Conservation (phyloP, 1,140 invertebrate genomes). For the Pteromalus puparum region DNA sequence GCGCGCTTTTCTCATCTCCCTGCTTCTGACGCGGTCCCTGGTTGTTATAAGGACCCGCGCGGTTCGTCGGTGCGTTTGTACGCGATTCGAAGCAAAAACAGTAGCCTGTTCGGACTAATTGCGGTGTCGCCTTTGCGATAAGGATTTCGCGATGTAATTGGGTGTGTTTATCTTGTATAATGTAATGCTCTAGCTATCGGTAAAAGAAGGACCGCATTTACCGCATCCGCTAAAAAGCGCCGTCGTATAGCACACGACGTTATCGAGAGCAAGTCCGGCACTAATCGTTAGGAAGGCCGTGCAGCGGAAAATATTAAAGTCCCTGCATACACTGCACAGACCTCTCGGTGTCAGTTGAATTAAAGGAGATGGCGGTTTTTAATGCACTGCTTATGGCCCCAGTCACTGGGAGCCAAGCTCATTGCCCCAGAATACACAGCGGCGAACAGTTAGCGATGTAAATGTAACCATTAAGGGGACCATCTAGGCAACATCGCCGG, state of each 20-base stretch:
- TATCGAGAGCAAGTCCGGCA: too few relatives aligned
- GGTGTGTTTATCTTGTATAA: background rate
- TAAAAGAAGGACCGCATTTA: too few relatives aligned
- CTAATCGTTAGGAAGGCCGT: too few relatives aligned
- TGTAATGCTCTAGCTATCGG: background rate
- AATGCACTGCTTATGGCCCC: constrained; percentile 2
- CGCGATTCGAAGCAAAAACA: background rate
- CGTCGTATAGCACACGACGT: too few relatives aligned
- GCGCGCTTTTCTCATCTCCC: background rate
- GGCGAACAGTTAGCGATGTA: constrained; percentile 25
- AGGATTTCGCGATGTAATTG: background rate
- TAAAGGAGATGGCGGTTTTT: constrained; percentile 24
- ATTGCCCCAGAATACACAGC: background rate
- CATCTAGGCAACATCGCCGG: constrained; percentile 16
- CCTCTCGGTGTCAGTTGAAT: constrained; percentile 6
- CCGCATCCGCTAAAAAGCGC: too few relatives aligned
- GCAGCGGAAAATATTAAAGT: background rate
- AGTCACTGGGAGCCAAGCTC: background rate
- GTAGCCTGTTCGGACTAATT: background rate
- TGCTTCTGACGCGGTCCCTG: background rate
- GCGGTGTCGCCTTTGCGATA: background rate
- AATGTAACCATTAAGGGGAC: constrained; percentile 34
- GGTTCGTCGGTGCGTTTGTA: background rate
- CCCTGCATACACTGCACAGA: background rate
- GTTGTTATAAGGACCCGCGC: background rate